Base-by-base conservation (phyloP, 2,888 invertebrate species). In the Nymphalis urticae region DNA sequence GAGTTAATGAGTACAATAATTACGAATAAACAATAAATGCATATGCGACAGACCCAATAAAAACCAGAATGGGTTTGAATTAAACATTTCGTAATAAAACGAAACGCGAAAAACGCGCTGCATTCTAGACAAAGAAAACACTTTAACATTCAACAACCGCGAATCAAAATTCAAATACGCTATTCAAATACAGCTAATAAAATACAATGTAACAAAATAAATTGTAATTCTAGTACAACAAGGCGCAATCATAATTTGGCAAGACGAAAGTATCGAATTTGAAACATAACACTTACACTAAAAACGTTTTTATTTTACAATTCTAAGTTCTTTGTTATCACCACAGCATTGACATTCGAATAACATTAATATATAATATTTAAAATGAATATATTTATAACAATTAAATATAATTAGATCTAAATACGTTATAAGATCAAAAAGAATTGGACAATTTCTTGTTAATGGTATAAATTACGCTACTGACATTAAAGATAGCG, bases 251-350 rank as follows among this genome's bases (percentile, higher is more conserved):
- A 58, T 42, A 58, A 58, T 42, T 58, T 36, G 54, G 32, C 54
- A 58, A 42, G 42, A 42, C 10, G 19, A 58, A 58, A 36, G 42
- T 19, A 42, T 58, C 42, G 19, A 58, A 42, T 58, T 51, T 47
- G 59, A 61, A 27, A 64, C n/a, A n/a, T 27, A n/a, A 56, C 27
- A 27, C 17, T 27, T 32, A 19, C 3, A 19, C 42, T 48, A 62
- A 17, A 53, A 36, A 42, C 50, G 19, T 17, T 32, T 60, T 32
- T 70, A 78, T 77, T 71, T 76, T 80, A 82, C 81, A 84, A 78
- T 72, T 80, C 82, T 84, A 86, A 78, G 79, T 76, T 53, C 84
- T 82, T 82, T 85, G 80, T 80, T 86, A 86, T 85, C 86, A 87
- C 86, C 86, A 85, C 85, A 84, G 85, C 84, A 85, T 86, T 87